Base-by-base conservation (phyloP, 2,888 invertebrate genomes). In the Dione juno region DNA sequence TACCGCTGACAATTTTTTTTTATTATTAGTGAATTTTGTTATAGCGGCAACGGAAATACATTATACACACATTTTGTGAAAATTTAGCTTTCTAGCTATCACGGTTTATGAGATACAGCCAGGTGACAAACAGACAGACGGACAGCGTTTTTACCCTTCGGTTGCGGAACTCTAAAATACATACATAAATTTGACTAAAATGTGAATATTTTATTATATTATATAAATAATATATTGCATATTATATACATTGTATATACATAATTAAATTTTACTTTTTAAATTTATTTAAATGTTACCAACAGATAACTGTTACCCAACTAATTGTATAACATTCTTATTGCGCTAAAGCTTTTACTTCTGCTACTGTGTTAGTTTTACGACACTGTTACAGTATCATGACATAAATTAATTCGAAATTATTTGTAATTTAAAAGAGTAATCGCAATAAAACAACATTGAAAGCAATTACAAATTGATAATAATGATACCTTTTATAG, bases 271-370 rank as follows among this genome's bases (percentile, higher is more conserved):
- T 11, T 6, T 19, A 28, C 37, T 53, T 21, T 54, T 45, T 63
- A 45, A 11, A 48, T 45, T 64, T 41, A 48, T 67, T 50, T 40
- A 8, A 52, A 67, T 28, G 70, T 75, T 70, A 73, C 76, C 67
- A 66, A 69, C 61, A 65, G 54, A 14, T 63, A n/a, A 16, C 53
- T 43, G 66, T 85, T 84, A 81, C 84, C 77, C 78, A 80, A 84
- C 67, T 82, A 84, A 84, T 85, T 85, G 82, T 84, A 84, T 84
- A 85, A 85, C 81, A 61, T 76, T 77, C 72, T 72, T 64, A 77
- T 81, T 81, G 77, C 79, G 72, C 77, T 76, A 82, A 80, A 79
- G 77, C 79, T 83, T 83, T 84, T 83, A 82, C 83, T 84, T 81
- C 80, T 79, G 76, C 81, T 78, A 75, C 53, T 70, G 28, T 28